Conservation (phyloP, 2,113 vertebrate species). For the Eulacestoma nigropectus region DNA sequence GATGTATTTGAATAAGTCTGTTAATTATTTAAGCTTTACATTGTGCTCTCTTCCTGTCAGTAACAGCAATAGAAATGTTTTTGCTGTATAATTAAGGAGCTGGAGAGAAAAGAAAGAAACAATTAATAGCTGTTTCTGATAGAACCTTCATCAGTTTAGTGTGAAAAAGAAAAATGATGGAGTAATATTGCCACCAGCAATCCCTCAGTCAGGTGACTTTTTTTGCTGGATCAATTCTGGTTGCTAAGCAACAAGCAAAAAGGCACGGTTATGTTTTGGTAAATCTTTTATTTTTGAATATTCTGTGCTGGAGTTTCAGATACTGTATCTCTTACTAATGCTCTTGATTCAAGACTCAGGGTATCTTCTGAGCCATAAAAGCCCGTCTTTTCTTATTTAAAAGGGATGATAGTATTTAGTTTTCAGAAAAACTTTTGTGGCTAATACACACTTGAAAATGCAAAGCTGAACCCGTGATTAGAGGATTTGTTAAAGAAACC, state of each 20-base stretch:
- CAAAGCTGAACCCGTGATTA: slow-evolving; percentile 23
- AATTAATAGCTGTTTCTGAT: slow-evolving; percentile 66
- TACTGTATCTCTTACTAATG: neutral
- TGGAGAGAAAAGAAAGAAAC: slow-evolving; percentile 59
- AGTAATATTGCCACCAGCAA: slow-evolving; percentile 78
- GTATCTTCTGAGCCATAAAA: neutral
- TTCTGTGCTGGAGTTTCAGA: slow-evolving; percentile 27
- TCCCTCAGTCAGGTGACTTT: slow-evolving; percentile 76
- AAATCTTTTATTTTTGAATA: slow-evolving; percentile 67
- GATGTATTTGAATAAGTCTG: neutral
- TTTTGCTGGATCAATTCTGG: slow-evolving; percentile 76
- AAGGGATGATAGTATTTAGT: neutral
- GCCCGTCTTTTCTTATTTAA: neutral
- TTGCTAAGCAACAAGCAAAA: slow-evolving; percentile 77
- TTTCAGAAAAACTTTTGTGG: slow-evolving; percentile 35
- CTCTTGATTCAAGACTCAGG: neutral
- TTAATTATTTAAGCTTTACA: neutral
- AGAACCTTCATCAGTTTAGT: slow-evolving; percentile 66
- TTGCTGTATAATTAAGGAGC: slow-evolving; percentile 52
- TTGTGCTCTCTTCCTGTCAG: neutral
- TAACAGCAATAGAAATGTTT: neutral
- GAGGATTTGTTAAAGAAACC: slow-evolving; percentile 42
- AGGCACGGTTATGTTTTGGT: slow-evolving; percentile 65
- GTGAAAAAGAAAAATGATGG: slow-evolving; percentile 77
- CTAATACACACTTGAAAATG: neutral